Conservation (phyloP, 2,888 invertebrate species). For the Diachrysia chrysitis region DNA sequence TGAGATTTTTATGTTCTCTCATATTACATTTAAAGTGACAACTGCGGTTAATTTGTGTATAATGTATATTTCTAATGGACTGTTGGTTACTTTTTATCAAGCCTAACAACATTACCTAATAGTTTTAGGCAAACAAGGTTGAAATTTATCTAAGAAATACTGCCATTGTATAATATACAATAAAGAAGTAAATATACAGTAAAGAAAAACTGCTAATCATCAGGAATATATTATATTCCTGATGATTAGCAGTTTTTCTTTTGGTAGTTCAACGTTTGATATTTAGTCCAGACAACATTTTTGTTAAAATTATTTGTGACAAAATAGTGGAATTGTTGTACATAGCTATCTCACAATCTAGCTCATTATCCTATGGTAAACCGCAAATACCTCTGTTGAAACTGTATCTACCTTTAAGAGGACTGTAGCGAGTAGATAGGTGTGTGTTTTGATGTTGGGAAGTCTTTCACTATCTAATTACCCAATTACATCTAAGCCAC, state of each 20-base stretch:
- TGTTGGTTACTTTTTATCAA: constrained; percentile 20
- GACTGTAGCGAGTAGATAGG: no score
- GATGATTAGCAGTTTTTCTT: no score
- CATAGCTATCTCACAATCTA: not conserved
- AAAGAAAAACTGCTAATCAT: no score
- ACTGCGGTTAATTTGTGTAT: constrained; percentile 52
- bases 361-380: not conserved
- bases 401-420: no score
- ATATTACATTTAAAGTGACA: constrained; percentile 55
- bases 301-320: no score
- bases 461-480: no score
- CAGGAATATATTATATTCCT: no score
- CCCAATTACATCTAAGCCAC: not conserved
- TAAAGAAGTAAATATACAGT: no score
- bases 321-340: not conserved
- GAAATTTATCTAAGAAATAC: not conserved
- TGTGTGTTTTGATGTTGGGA: no score
- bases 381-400: no score
- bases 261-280: not conserved
- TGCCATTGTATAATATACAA: not conserved
- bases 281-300: no score
- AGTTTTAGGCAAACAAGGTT: not conserved
- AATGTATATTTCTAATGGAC: constrained; percentile 26
- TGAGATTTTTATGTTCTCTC: constrained; percentile 37
- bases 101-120: not conserved